These are phyloP conservation scores for Pristionchus exspectatus DNA, from an alignment of 2,888 invertebrate species.

Conservation along the genomic window DNA sequence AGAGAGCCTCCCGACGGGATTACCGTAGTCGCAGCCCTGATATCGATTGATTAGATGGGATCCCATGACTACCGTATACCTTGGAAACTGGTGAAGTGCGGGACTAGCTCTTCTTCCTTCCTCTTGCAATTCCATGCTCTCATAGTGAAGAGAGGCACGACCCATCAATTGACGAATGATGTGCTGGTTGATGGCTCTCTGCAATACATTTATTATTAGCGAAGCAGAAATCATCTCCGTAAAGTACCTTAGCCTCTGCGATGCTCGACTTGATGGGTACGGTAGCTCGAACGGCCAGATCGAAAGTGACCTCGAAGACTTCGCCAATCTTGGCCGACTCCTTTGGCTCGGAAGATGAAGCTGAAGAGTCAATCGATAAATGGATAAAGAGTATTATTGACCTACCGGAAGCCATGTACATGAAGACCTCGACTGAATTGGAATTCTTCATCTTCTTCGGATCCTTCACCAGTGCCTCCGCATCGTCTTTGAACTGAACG, in stretches of 20 bases:
- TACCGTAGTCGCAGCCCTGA: conserved; percentile 51
- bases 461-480: conserved; percentile 63
- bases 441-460: conserved; percentile 66
- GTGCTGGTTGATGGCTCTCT: conserved; percentile 66
- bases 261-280: conserved; percentile 65
- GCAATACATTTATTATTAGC: background rate
- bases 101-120: conserved; percentile 51
- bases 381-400: background rate
- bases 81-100: conserved; percentile 55
- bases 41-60: background rate
- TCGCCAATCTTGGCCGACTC: conserved; percentile 45
- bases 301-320: conserved; percentile 54
- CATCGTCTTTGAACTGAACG: conserved; percentile 42
- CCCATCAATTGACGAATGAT: conserved; percentile 65
- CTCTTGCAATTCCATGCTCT: conserved; percentile 67
- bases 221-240: background rate
- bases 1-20: conserved; percentile 61
- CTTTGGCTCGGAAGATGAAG: conserved; percentile 28
- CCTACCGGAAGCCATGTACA: conserved; percentile 57
- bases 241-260: conserved; percentile 61
- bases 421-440: conserved; percentile 64
- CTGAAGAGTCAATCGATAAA: background rate
- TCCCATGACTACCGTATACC: background rate
- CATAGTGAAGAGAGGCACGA: conserved; percentile 70
- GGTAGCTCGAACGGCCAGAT: conserved; percentile 62